phyloP scores from a whole-genome alignment of 2,888 invertebrate genomes.

The Electrophaes corylata region DNA sequence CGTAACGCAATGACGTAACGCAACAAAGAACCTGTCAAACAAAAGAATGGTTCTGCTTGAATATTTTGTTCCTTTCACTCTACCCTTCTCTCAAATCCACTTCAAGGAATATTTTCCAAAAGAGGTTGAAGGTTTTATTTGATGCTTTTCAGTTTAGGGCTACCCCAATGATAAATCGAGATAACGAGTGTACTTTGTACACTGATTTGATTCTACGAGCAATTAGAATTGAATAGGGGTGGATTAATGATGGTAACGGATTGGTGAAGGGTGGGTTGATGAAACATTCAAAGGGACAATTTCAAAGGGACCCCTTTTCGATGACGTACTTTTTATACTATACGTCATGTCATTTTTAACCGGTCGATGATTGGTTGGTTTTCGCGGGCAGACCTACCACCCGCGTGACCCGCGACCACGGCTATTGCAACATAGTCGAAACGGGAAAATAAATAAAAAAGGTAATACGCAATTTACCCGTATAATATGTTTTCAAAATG shows the following conservation, averaged over 20 bases:
- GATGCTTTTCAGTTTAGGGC: conserved; percentile 18
- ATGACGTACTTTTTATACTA: not conserved
- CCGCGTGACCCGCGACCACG: no score
- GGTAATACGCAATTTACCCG: no score
- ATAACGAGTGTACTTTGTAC: conserved; percentile 30
- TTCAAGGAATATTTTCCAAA: conserved; percentile 21
- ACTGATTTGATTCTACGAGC: conserved; percentile 29
- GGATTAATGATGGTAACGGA: conserved; percentile 22
- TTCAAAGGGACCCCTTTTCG: not conserved
- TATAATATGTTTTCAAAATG: no score
- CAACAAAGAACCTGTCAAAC: no score
- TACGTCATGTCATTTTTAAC: not conserved
- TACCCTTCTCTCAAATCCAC: conserved; percentile 13
- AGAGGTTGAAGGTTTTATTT: conserved; percentile 27
- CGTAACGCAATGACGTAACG: no score
- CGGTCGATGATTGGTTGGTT: no score
- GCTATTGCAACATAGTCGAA: no score
- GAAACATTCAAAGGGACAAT: not conserved
- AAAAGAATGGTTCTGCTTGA: not conserved
- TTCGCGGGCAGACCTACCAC: no score
- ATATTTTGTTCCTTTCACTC: conserved; percentile 16
- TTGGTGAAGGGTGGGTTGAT: conserved; percentile 5
- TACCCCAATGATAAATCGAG: conserved; percentile 33
- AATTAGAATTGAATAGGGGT: conserved; percentile 30
- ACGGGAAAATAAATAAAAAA: no score